phyloP scores from a whole-genome alignment of 2,797 vertebrate genomes.

The Phalloptychus januarius region DNA sequence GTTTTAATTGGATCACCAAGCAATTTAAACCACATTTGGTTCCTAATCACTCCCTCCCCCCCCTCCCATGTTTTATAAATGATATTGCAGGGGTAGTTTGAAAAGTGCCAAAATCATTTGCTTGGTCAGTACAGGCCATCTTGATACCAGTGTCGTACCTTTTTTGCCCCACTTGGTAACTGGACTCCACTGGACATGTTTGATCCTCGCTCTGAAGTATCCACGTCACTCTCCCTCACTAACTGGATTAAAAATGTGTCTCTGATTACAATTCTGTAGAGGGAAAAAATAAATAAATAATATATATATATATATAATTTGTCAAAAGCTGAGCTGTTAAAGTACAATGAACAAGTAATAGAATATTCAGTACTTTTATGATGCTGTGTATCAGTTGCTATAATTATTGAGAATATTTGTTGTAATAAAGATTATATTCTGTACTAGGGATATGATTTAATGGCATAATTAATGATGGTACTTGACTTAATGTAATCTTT shows the following conservation, averaged over 20 bases:
- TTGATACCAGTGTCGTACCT: constrained; percentile 42
- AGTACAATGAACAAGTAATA: background rate
- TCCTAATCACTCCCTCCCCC: constrained; percentile 64
- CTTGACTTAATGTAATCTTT: no score
- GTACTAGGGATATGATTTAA: background rate
- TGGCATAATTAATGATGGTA: background rate
- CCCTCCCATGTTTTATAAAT: constrained; percentile 59
- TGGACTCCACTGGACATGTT: constrained; percentile 45
- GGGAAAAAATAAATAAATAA: background rate
- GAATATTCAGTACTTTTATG: constrained; percentile 10
- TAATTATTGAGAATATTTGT: background rate
- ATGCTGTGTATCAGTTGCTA: background rate
- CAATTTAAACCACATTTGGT: constrained; percentile 67
- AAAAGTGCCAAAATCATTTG: constrained; percentile 33
- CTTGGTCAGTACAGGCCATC: constrained; percentile 20
- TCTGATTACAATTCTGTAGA: background rate
- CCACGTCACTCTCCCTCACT: constrained; percentile 47
- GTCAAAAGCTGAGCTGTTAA: constrained; percentile 16
- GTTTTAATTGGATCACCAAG: constrained; percentile 78
- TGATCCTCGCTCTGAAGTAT: constrained; percentile 49
- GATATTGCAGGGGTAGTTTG: constrained; percentile 47
- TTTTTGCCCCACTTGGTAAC: constrained; percentile 60
- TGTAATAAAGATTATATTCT: background rate
- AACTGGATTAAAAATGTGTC: background rate
- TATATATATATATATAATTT: background rate